Percentiles rank a stretch among this genome's conserved stretches.
Conservation (phyloP, 2,888 invertebrate species). For the Neoitamus cyanurus region DNA sequence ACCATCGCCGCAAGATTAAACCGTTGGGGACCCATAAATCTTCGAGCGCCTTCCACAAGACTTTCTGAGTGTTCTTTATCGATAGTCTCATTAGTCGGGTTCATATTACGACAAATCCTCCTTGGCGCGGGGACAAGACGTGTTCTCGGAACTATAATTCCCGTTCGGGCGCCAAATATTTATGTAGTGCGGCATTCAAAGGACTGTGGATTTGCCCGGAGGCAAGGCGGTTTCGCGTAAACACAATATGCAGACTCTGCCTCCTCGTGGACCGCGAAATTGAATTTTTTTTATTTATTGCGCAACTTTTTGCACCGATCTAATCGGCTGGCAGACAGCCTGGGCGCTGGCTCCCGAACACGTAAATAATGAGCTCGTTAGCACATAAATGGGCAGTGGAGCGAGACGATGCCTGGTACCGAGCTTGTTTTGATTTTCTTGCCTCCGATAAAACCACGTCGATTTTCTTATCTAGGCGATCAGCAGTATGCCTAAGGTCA, state of each 20-base stretch:
- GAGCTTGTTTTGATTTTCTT: not conserved
- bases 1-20: conserved; percentile 20
- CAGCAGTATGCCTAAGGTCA: not conserved
- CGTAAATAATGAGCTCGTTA: conserved; percentile 37
- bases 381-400: not conserved
- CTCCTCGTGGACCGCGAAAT: not conserved
- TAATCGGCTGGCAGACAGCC: not conserved
- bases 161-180: conserved; percentile 18
- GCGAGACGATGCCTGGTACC: not conserved
- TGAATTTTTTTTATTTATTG: conserved; percentile 36
- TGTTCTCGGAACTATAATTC: not conserved
- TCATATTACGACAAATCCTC: conserved; percentile 5
- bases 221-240: not conserved
- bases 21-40: conserved; percentile 13
- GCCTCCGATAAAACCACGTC: not conserved
- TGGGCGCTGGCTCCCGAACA: conserved; percentile 14
- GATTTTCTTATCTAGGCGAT: not conserved
- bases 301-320: not conserved
- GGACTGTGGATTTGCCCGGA: not conserved
- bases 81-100: conserved; percentile 19
- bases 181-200: not conserved
- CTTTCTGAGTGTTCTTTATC: conserved; percentile 9
- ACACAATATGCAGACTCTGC: not conserved
- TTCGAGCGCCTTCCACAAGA: conserved; percentile 3
- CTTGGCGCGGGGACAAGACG: not conserved